phyloP scores from a whole-genome alignment of 37 sponge, comb jelly and placozoan species.

The Tethya wilhelma region DNA sequence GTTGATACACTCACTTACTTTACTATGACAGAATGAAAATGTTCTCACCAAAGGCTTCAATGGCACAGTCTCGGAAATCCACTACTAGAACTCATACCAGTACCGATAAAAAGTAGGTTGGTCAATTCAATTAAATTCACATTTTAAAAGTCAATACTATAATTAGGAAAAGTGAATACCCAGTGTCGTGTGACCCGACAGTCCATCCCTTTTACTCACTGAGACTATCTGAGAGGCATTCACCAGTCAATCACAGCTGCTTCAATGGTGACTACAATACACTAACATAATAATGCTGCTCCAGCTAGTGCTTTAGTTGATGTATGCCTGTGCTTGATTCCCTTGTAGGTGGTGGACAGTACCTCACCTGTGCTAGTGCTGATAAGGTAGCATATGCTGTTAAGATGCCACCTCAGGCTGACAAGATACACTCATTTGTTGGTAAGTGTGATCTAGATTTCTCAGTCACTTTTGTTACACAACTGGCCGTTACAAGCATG shows the following conservation, averaged over 20 bases:
- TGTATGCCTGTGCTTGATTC: too few species aligned
- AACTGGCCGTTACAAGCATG: too few species aligned
- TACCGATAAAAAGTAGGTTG: too few species aligned
- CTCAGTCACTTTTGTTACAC: too few species aligned
- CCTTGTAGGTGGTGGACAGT: constrained; percentile 55
- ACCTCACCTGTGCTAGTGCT: constrained; percentile 60
- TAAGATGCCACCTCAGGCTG: constrained; percentile 8
- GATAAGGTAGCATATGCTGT: constrained; percentile 52
- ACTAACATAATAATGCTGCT: too few species aligned
- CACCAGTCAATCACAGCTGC: constrained; percentile 18
- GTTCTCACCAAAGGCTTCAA: constrained; percentile 44
- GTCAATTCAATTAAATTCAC: too few species aligned
- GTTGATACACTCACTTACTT: background rate
- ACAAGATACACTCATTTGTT: background rate
- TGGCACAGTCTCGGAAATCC: constrained; percentile 4
- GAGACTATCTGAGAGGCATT: constrained; percentile 12
- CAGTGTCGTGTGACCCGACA: background rate
- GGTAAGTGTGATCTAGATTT: too few species aligned
- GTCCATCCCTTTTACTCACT: constrained; percentile 6
- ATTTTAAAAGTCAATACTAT: too few species aligned
- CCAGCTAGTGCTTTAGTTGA: too few species aligned
- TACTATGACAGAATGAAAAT: constrained; percentile 13
- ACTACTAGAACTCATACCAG: too few species aligned
- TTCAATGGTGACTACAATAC: constrained; percentile 27
- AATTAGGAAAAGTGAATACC: background rate